Conservation (phyloP, 2,797 vertebrate genomes). For the Sphaeramia orbicularis region DNA sequence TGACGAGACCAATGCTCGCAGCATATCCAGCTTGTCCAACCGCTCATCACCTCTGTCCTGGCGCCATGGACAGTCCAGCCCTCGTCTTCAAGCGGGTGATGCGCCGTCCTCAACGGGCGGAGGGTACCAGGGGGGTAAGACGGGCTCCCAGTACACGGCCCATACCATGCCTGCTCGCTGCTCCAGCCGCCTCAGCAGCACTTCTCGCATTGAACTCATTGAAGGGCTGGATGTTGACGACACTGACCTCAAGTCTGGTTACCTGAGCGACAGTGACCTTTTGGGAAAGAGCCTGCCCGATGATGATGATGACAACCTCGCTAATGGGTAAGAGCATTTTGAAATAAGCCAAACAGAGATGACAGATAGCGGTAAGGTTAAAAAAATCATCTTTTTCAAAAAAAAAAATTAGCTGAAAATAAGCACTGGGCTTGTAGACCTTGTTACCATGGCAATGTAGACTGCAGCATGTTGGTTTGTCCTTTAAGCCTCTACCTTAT, state of each 20-base stretch:
- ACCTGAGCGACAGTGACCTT: conserved; percentile 95
- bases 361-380: background rate
- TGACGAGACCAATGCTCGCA: conserved; percentile 94
- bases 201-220: conserved; percentile 94
- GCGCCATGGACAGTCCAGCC: conserved; percentile 97
- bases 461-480: conserved; percentile 1
- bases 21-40: conserved; percentile 96
- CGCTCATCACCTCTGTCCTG: conserved; percentile 97
- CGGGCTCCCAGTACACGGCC: conserved; percentile 88
- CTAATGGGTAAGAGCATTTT: conserved; percentile 90
- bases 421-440: conserved; percentile 11
- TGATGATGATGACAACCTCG: conserved; percentile 94
- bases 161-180: conserved; percentile 97
- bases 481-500: conserved; percentile 15
- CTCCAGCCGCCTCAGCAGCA: conserved; percentile 92
- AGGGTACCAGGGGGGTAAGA: conserved; percentile 85
- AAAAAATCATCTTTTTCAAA: no score
- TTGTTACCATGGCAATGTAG: conserved; percentile 36
- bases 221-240: conserved; percentile 90
- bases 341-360: conserved; percentile 1
- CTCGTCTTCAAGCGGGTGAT: conserved; percentile 94
- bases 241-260: conserved; percentile 93
- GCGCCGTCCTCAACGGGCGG: conserved; percentile 92
- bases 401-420: background rate
- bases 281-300: conserved; percentile 92